Evolutionary conservation across 1,140 invertebrate species (phyloP), one percentile per base, ranked within the genome.

Genomic region (Diuraphis noxia): DNA sequence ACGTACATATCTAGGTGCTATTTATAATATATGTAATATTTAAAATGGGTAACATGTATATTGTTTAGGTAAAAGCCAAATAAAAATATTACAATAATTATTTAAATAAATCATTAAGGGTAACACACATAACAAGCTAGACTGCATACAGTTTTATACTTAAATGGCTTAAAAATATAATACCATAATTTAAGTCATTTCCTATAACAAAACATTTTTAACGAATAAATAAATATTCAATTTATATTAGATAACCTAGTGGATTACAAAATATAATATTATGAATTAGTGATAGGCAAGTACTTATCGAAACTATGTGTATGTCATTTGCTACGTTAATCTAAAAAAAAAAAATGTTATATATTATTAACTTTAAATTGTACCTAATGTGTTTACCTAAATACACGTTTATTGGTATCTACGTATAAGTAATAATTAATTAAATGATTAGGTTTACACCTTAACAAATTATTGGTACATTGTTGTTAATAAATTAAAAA

Each of bases 401-500:
- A 10, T 38, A 79, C 34, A 79, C 36, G 25, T 81, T 81, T 19
- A 10, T 77, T 84, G 81, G 81, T 84, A 41, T 41, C 81, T 41
- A 84, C 23, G 9, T 84, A 84, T 84, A 84, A 52, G 21, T 56
- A 63, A 63, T 63, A 63, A 88, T 63, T 63, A 63, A 63, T 63
- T 72, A 72, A 72, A 72, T 63, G 17, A 40, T 63, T 40, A 40
- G n/a, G 17, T 40, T 41, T 40, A 88, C 34, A 30, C 13, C 10
- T 88, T 7, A 38, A 72, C 52, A 21, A 88, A n/a, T 88, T 72
- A 34, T 89, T 77, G 88, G 88, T 89, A 77, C 34, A 25, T 52
- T 52, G 25, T 86, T 52, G 43, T 86, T 86, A 86, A 86, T 52
- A 38, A 36, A 34, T 52, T 86, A 52, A 43, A 43, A 84, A 86